Percentiles rank a stretch among this genome's conserved stretches.
phyloP scores from a whole-genome alignment of 2,888 invertebrate genomes.

The Phlogophora meticulosa region DNA sequence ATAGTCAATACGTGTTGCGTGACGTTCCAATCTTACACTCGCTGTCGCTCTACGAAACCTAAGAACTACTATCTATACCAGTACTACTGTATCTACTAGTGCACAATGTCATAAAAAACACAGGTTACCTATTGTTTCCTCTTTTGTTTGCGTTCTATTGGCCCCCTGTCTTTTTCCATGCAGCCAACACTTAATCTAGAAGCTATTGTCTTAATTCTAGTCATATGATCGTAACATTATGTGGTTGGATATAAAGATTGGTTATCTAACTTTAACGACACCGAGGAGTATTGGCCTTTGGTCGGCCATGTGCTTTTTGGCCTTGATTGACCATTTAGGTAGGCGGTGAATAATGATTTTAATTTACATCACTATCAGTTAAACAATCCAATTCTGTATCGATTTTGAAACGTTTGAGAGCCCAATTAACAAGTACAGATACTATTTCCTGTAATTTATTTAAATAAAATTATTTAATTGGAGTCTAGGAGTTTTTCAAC shows the following conservation, averaged over 20 bases:
- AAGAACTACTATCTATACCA: slow-evolving; percentile 13
- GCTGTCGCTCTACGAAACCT: slow-evolving; percentile 21
- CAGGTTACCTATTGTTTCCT: slow-evolving; percentile 32
- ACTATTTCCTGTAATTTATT: slow-evolving; percentile 21
- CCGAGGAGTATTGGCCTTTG: slow-evolving; percentile 31
- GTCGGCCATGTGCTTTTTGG: slow-evolving; percentile 37
- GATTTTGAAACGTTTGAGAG: slow-evolving; percentile 31
- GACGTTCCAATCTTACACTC: slow-evolving; percentile 40
- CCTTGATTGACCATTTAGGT: slow-evolving; percentile 46
- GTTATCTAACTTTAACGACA: slow-evolving; percentile 43
- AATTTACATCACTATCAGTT: slow-evolving; percentile 33
- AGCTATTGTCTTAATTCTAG: slow-evolving; percentile 29
- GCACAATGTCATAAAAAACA: slow-evolving; percentile 26
- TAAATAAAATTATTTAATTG: slow-evolving; percentile 20
- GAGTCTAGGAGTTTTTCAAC: background rate
- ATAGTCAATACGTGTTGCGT: slow-evolving; percentile 54
- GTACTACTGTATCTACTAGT: slow-evolving; percentile 5
- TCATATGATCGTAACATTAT: slow-evolving; percentile 13
- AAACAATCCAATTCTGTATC: slow-evolving; percentile 14
- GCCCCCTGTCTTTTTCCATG: slow-evolving; percentile 38
- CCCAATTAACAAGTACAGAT: slow-evolving; percentile 25
- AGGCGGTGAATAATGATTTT: slow-evolving; percentile 17
- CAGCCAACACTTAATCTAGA: slow-evolving; percentile 33
- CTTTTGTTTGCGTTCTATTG: slow-evolving; percentile 42
- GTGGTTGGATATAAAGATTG: slow-evolving; percentile 39